Evolutionary conservation across 2,797 vertebrate species (phyloP).

Genomic region (Sebastes elongatus): DNA sequence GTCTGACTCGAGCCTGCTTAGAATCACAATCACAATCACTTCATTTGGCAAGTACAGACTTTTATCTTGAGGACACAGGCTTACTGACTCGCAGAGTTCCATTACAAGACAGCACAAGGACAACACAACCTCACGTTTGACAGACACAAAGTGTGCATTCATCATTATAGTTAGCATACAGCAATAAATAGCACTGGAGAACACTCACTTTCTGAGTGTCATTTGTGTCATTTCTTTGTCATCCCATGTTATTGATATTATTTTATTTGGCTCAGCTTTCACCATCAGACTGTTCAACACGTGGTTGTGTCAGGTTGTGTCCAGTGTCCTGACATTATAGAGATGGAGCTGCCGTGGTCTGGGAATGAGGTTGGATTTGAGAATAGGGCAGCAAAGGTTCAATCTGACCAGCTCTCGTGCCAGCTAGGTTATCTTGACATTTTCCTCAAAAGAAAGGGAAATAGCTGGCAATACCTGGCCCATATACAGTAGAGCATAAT

Average conservation of each 20-base stretch:
- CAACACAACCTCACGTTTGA: neutral
- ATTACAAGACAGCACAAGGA: neutral
- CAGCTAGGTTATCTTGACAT: constrained; percentile 14
- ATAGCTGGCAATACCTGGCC: neutral
- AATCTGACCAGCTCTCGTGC: constrained; percentile 1
- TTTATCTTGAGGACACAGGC: neutral
- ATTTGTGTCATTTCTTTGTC: neutral
- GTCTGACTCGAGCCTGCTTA: constrained; percentile 16
- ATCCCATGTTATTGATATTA: neutral
- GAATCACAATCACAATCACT: constrained; percentile 31
- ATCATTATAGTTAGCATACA: neutral
- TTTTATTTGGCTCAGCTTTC: constrained; percentile 22
- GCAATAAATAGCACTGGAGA: neutral
- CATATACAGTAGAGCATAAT: constrained; percentile 9
- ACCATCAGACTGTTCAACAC: neutral
- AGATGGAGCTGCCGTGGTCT: neutral
- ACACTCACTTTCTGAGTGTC: neutral
- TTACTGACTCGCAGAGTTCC: neutral
- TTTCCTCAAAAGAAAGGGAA: constrained; percentile 1
- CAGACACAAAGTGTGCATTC: neutral
- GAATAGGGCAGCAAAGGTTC: neutral
- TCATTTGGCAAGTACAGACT: constrained; percentile 5
- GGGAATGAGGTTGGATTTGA: neutral
- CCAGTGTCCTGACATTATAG: constrained; percentile 21
- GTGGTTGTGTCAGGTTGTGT: neutral